Conservation (phyloP, 2,888 invertebrate species). For the Sinelater perroti region DNA sequence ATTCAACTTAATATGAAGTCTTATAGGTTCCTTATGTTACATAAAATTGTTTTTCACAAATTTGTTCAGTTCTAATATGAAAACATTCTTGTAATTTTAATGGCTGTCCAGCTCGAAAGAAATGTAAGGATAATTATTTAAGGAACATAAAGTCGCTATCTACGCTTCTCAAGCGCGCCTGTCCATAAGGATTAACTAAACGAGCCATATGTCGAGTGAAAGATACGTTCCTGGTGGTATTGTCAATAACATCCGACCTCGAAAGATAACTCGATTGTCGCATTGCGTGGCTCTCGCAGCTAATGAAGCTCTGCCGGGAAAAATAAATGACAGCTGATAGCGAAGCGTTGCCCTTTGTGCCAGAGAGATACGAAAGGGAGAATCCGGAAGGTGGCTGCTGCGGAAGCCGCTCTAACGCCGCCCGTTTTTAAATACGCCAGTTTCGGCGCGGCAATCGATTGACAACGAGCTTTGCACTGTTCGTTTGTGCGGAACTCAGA, state of each 20-base stretch:
- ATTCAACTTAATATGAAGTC: too few relatives aligned
- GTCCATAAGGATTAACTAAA: slow-evolving; percentile 9
- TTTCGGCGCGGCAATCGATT: too few relatives aligned
- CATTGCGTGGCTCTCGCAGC: slow-evolving; percentile 18
- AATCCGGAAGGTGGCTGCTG: neutral
- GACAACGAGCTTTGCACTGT: too few relatives aligned
- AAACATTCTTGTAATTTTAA: too few relatives aligned
- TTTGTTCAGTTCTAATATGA: too few relatives aligned
- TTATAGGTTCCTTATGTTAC: too few relatives aligned
- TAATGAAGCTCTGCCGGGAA: slow-evolving; percentile 13
- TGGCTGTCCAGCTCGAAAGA: too few relatives aligned
- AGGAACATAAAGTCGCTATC: neutral
- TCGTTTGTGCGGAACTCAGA: too few relatives aligned
- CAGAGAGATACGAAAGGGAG: neutral
- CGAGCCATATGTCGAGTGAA: slow-evolving; percentile 8
- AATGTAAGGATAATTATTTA: slow-evolving; percentile 15
- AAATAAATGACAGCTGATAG: slow-evolving; percentile 20
- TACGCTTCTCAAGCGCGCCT: neutral
- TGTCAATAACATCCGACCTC: slow-evolving; percentile 13
- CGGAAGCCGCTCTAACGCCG: too few relatives aligned
- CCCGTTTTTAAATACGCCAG: too few relatives aligned
- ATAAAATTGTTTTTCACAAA: too few relatives aligned
- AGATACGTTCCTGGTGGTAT: slow-evolving; percentile 14
- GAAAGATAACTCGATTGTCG: slow-evolving; percentile 25
- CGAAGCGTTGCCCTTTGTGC: slow-evolving; percentile 1